Evolutionary conservation across 2,888 invertebrate species (phyloP).

Genomic region (Platynereis dumerilii): DNA sequence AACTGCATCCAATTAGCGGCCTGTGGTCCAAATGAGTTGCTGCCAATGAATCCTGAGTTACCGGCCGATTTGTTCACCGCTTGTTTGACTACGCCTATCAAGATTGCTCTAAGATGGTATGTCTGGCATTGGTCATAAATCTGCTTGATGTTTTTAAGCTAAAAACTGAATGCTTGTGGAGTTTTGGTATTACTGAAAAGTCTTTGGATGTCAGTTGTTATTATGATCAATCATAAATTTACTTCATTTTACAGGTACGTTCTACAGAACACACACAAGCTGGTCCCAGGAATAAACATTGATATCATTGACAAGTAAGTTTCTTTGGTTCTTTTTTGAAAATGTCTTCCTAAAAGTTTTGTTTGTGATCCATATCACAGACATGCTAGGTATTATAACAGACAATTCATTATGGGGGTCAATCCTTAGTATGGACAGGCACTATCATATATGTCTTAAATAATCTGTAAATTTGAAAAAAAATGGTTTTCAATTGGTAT

Average conservation of each 20-base stretch:
- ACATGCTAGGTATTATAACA: too few relatives aligned
- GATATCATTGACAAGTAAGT: conserved; percentile 90
- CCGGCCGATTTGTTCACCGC: conserved; percentile 98
- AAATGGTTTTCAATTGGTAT: neutral
- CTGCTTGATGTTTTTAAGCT: too few relatives aligned
- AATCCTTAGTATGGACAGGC: too few relatives aligned
- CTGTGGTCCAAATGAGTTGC: conserved; percentile 88
- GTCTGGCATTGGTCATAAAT: conserved; percentile 31
- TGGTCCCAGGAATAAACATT: conserved; percentile 81
- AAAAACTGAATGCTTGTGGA: too few relatives aligned
- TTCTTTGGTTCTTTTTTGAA: neutral
- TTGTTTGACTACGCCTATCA: conserved; percentile 97
- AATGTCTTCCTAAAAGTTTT: neutral
- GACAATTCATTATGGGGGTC: too few relatives aligned
- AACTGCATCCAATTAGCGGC: conserved; percentile 97
- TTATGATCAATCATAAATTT: too few relatives aligned
- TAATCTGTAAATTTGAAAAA: too few relatives aligned
- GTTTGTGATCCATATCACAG: too few relatives aligned
- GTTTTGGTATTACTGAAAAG: too few relatives aligned
- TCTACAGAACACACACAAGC: conserved; percentile 80
- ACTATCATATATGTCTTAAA: too few relatives aligned
- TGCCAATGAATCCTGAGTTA: conserved; percentile 96
- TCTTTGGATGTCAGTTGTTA: too few relatives aligned
- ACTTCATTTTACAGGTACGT: conserved; percentile 71
- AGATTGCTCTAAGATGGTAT: conserved; percentile 89